phyloP scores from a whole-genome alignment of 2,113 vertebrate species.

The Paratilapia polleni region DNA sequence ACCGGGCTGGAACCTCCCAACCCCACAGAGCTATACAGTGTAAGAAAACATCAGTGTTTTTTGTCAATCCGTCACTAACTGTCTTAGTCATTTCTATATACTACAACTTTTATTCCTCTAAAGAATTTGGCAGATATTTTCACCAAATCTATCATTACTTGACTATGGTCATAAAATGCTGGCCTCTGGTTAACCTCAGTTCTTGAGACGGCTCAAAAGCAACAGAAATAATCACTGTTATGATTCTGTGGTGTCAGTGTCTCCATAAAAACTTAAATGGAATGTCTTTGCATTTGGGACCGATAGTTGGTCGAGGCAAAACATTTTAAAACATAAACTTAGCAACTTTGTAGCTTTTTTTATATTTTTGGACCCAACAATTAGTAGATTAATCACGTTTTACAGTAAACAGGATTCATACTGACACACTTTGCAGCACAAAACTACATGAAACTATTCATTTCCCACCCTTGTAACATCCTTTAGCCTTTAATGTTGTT shows the following conservation, averaged over 20 bases:
- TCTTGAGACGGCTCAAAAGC: not conserved
- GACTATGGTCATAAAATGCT: not conserved
- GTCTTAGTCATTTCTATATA: not conserved
- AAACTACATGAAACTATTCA: not conserved
- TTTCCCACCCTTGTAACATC: not conserved
- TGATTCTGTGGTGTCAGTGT: not conserved
- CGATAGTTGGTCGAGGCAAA: not conserved
- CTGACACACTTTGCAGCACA: not conserved
- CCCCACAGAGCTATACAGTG: constrained; percentile 61
- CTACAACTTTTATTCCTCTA: not conserved
- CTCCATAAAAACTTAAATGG: accelerated
- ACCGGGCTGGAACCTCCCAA: constrained; percentile 56
- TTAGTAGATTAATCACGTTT: not conserved
- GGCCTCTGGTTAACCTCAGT: accelerated
- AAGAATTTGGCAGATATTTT: accelerated
- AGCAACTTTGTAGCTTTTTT: not conserved
- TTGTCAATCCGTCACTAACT: not conserved
- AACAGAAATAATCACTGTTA: not conserved
- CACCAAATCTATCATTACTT: not conserved
- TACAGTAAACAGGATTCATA: not conserved
- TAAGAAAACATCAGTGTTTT: not conserved
- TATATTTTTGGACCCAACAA: not conserved
- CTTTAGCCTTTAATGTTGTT: not conserved
- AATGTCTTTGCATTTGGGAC: not conserved
- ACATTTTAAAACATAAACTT: not conserved